These are phyloP conservation scores for Hystrix cristata DNA, from an alignment of 2,113 vertebrate genomes.

Conservation along the genomic window DNA sequence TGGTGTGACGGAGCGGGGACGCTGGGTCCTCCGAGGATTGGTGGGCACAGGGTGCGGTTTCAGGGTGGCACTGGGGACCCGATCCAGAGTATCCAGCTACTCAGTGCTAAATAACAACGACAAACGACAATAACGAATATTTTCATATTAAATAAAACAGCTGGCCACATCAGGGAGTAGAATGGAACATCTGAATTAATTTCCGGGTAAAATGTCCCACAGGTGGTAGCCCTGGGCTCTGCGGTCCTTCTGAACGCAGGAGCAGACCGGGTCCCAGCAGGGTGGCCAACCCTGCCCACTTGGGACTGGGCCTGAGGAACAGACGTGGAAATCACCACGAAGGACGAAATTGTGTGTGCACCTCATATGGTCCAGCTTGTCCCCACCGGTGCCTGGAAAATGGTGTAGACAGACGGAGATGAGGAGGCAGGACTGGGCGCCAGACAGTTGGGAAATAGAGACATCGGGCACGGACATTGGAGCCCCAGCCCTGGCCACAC, in stretches of 20 bases:
- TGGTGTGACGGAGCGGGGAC: fast-evolving
- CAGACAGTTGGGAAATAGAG: neutral
- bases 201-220: neutral
- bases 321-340: conserved; percentile 69
- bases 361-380: neutral
- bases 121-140: neutral
- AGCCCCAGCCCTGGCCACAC: neutral
- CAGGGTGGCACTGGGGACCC: neutral
- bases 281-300: neutral
- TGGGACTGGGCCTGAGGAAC: neutral
- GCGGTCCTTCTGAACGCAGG: too few species aligned
- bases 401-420: fast-evolving
- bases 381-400: neutral
- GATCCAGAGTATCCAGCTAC: fast-evolving
- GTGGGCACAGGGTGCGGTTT: too few species aligned
- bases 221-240: neutral
- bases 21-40: neutral
- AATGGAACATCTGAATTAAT: neutral
- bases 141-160: neutral
- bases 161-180: too few species aligned
- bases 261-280: neutral
- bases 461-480: neutral
- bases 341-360: conserved; percentile 69
- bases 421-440: neutral
- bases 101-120: neutral